Conservation (phyloP, 1,140 invertebrate species). For the Manduca sexta region DNA sequence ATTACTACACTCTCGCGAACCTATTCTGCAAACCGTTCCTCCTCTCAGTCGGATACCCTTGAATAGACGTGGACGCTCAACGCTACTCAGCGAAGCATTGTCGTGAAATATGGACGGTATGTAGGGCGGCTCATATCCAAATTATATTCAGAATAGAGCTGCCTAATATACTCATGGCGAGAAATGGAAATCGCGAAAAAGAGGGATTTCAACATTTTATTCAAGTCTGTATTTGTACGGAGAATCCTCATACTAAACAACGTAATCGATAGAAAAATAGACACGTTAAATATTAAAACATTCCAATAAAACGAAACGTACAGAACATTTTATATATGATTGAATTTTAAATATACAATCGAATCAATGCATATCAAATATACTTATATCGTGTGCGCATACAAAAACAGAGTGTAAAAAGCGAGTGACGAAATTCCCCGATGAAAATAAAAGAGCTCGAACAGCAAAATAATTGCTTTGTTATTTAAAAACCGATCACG, state of each 20-base stretch:
- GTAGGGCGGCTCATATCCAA: conserved; percentile 1
- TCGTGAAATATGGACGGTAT: conserved; percentile 6
- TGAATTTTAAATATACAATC: too few relatives aligned
- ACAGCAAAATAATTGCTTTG: conserved; percentile 15
- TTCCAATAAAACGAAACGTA: too few relatives aligned
- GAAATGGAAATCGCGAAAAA: neutral
- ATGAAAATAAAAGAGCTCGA: conserved; percentile 8
- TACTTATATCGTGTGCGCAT: neutral
- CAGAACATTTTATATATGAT: neutral
- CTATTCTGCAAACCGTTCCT: conserved; percentile 5
- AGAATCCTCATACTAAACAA: too few relatives aligned
- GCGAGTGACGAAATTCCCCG: neutral
- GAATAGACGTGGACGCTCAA: conserved; percentile 5
- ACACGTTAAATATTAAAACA: neutral
- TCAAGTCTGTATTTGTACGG: neutral
- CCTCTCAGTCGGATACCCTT: conserved; percentile 1
- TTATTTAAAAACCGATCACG: conserved; percentile 22
- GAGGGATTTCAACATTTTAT: conserved; percentile 1
- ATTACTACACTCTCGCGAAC: neutral
- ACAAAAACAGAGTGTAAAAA: neutral
- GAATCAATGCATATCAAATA: too few relatives aligned
- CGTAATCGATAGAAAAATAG: too few relatives aligned
- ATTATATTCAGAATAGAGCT: neutral
- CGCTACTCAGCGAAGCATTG: conserved; percentile 3
- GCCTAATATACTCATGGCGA: neutral